Percentiles rank a stretch among this genome's conserved stretches.
Evolutionary conservation across 1,140 invertebrate species (phyloP).

Genomic region (Pemphigus obesinymphae): DNA sequence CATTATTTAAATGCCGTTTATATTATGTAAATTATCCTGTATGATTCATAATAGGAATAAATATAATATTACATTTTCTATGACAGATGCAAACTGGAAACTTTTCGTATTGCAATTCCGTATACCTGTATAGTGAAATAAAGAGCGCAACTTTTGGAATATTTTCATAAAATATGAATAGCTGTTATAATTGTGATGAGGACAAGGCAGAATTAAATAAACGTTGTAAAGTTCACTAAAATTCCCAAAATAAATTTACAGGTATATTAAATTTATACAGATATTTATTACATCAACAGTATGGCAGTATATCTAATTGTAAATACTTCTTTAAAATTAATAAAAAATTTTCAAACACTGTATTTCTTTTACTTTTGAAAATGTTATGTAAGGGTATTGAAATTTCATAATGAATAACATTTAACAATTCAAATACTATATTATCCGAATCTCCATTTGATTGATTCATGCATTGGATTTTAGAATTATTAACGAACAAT

Average conservation of each 20-base stretch:
- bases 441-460: too few species aligned
- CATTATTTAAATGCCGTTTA: neutral
- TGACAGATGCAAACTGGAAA: neutral
- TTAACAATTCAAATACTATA: too few species aligned
- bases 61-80: neutral
- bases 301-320: too few species aligned
- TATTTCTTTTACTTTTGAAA: too few species aligned
- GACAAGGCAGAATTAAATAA: neutral
- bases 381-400: too few species aligned
- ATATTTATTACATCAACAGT: too few species aligned
- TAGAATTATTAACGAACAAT: too few species aligned
- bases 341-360: too few species aligned
- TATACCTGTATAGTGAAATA: neutral
- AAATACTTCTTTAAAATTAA: too few species aligned
- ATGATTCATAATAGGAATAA: neutral
- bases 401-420: too few species aligned
- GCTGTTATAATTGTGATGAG: neutral
- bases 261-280: too few species aligned
- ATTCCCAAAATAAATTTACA: neutral
- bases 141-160: neutral
- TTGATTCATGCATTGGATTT: too few species aligned
- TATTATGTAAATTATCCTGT: neutral
- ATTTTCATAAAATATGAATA: slow-evolving; percentile 17
- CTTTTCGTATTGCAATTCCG: neutral
- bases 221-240: neutral